These are phyloP conservation scores for Distichodus sexfasciatus DNA, from an alignment of 2,797 vertebrate species.

Conservation along the genomic window DNA sequence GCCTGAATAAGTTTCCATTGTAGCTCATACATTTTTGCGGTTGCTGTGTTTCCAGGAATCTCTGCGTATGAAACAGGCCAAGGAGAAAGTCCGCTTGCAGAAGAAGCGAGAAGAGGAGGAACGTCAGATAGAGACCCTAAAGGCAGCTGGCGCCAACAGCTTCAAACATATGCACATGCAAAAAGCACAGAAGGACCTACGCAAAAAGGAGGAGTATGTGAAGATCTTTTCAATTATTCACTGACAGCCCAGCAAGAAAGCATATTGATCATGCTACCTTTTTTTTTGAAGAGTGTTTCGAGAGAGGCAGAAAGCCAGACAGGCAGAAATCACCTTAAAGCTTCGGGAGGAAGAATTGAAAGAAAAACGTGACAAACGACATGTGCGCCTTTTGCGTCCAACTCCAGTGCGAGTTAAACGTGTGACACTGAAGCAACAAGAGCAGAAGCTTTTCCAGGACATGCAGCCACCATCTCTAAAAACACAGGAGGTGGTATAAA, in stretches of 20 bases:
- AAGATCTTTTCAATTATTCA: too few species aligned
- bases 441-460: constrained; percentile 61
- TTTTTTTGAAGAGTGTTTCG: constrained; percentile 73
- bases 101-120: constrained; percentile 66
- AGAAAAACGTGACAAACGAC: constrained; percentile 56
- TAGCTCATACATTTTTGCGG: too few species aligned
- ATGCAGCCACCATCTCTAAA: constrained; percentile 53
- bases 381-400: not conserved
- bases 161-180: constrained; percentile 70
- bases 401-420: not conserved
- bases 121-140: constrained; percentile 67
- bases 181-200: constrained; percentile 67
- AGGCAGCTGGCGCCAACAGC: constrained; percentile 75
- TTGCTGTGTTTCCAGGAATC: constrained; percentile 70
- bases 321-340: constrained; percentile 74
- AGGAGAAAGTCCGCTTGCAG: constrained; percentile 63
- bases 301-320: constrained; percentile 76
- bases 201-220: constrained; percentile 78
- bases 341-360: constrained; percentile 70
- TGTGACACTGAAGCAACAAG: constrained; percentile 35
- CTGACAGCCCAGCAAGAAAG: too few species aligned
- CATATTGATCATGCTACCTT: too few species aligned
- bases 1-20: too few species aligned
- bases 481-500: constrained; percentile 39
- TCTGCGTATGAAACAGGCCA: constrained; percentile 65